Evolutionary conservation across 2,888 invertebrate species (phyloP), one percentile per base, ranked within the genome.

Genomic region (Tribolium freemani): DNA sequence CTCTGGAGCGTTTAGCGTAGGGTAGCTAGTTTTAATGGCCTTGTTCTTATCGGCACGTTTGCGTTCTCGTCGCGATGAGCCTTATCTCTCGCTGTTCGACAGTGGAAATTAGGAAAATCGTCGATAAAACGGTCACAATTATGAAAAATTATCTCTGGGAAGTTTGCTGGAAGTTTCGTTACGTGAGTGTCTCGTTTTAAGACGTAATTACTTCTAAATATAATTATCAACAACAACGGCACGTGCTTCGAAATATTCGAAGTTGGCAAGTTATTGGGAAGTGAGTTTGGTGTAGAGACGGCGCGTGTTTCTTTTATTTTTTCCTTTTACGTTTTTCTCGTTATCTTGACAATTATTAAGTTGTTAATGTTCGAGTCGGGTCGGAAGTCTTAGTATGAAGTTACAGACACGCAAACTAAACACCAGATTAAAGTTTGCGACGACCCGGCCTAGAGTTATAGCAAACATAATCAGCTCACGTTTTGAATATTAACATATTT

Each of bases 401-500:
- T 76, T 76, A 73, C 75, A 73, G 75, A 72, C 75, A 76, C 74
- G 75, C 73, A 76, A 76, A 76, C 75, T 76, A 73, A 75, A 76
- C 74, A 73, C 64, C 53, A 75, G 78, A 77, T 78, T 78, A 77
- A 78, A 78, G 76, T 75, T 77, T 76, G 75, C 58, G 58, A 71
- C 71, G 68, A 73, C 70, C 75, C 73, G 50, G 66, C 10, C 46
- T 48, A 60, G 73, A 74, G 68, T 75, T 76, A 74, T 68, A 71
- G 73, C 75, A 68, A 76, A 77, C 73, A 75, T 74, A 77, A 77
- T 76, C 77, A 73, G 71, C 76, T 77, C 77, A 77, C 77, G 77
- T 77, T 76, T 66, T 73, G 77, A 77, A 77, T 77, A 77, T 77
- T 77, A 77, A 76, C 76, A 77, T 77, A 77, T 77, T 77, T 75